phyloP scores from a whole-genome alignment of 2,797 vertebrate genomes.

The Schizopygopsis malacanthus region DNA sequence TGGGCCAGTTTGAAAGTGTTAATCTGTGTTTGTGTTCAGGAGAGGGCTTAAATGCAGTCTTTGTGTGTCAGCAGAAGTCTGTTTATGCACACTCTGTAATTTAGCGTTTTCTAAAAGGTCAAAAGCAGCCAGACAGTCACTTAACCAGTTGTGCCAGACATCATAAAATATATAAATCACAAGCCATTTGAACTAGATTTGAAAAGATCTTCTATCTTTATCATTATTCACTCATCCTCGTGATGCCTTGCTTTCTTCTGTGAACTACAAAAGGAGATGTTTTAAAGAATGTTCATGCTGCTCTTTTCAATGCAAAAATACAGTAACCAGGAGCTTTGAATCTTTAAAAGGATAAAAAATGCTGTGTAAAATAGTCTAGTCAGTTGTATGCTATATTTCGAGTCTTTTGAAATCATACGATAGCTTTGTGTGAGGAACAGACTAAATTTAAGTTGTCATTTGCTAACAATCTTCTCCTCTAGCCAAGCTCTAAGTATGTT shows the following conservation, averaged over 20 bases:
- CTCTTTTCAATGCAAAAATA: background rate
- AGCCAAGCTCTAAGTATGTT: background rate
- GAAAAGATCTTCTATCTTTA: background rate
- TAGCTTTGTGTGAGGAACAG: background rate
- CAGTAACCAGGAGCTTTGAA: background rate
- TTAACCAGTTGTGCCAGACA: background rate
- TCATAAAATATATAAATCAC: constrained; percentile 23
- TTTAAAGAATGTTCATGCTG: background rate
- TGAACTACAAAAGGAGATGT: background rate
- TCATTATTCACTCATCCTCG: background rate
- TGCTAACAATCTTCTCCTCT: background rate
- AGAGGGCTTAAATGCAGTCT: background rate
- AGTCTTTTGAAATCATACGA: background rate
- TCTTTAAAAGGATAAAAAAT: background rate
- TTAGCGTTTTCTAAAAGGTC: background rate
- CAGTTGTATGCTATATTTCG: background rate
- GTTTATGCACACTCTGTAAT: constrained; percentile 25
- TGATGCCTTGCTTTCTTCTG: background rate
- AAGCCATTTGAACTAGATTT: background rate
- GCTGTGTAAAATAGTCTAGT: background rate
- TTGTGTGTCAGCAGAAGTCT: background rate
- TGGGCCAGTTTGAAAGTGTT: background rate
- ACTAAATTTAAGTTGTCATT: background rate
- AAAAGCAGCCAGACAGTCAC: constrained; percentile 15
- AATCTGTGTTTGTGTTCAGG: constrained; percentile 1